Evolutionary conservation across 2,797 vertebrate species (phyloP), one percentile per base, ranked within the genome.

Genomic region (Pangasius macronema): DNA sequence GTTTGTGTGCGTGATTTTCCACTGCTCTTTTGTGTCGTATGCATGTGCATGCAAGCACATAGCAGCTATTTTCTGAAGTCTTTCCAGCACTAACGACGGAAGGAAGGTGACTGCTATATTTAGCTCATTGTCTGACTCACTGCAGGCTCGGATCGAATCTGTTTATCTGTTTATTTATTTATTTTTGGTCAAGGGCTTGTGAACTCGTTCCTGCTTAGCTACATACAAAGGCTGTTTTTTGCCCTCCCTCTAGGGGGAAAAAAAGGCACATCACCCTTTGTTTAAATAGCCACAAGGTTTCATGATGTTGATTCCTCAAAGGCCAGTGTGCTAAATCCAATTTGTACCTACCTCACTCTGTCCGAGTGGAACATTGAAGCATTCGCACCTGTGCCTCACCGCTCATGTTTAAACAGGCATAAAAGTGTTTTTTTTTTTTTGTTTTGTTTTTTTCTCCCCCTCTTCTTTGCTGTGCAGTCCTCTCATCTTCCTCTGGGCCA

Each of bases 11-110:
- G 16, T 20, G 27, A 30, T 83, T 67, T 57, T 90, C 81, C 82
- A 70, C 76, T 16, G 27, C 39, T 84, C 49, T n/a, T 86, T 20
- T 53, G 53, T 82, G 42, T 67, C 14, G 6, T 82, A 61, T 75
- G 70, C 76, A 82, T 49, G 68, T 94, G 94, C 94, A 92, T 92
- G 92, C 93, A 92, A 92, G 93, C 9, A 46, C 90, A 88, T 90
- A 90, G 92, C 93, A 92, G 93, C 92, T 93, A 92, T 94, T 94
- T 94, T 95, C 92, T 93, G 92, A 95, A 94, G 93, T 93, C 92
- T 91, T 94, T 93, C 93, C 93, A 89, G 92, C 92, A 93, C 94
- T 94, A 95, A 95, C 93, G 93, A 94, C 93, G 93, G 93, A 93
- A 92, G 91, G 92, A 90, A 94, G 95, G 81, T 87, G 82, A 83